phyloP scores from a whole-genome alignment of 1,140 invertebrate species.

The Bombus soroeensis region DNA sequence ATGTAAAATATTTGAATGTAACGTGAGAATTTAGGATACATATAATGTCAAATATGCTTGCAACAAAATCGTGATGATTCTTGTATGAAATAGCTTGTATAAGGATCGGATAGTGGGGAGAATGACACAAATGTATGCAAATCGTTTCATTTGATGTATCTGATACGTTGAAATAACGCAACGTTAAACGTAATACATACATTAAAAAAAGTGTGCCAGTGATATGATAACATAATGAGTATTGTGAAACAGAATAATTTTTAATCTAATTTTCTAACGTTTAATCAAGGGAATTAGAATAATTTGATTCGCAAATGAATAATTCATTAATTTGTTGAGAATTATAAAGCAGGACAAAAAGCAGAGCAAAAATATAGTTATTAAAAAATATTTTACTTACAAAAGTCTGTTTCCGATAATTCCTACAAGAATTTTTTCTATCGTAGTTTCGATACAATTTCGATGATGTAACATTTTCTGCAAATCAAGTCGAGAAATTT shows the following conservation, averaged over 20 bases:
- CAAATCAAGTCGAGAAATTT: background rate
- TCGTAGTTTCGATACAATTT: too few species aligned
- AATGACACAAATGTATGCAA: background rate
- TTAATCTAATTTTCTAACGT: background rate
- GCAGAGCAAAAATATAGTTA: too few species aligned
- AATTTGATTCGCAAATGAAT: background rate
- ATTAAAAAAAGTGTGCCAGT: too few species aligned
- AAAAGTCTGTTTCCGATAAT: too few species aligned
- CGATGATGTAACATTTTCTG: background rate
- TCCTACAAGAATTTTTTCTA: background rate
- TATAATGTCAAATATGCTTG: too few species aligned
- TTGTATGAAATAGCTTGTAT: background rate
- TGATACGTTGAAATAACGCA: too few species aligned
- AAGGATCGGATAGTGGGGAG: background rate
- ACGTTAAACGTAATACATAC: too few species aligned
- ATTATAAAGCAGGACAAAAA: too few species aligned
- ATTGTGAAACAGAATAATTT: background rate
- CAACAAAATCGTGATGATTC: background rate
- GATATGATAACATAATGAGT: too few species aligned
- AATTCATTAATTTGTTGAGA: background rate
- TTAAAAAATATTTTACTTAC: too few species aligned
- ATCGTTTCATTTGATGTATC: too few species aligned
- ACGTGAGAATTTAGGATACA: background rate
- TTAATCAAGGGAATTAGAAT: background rate
- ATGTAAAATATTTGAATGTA: background rate